Percentiles rank a stretch among this genome's conserved stretches.
Conservation (phyloP, 2,797 vertebrate species). For the Ctenopoma multispine region DNA sequence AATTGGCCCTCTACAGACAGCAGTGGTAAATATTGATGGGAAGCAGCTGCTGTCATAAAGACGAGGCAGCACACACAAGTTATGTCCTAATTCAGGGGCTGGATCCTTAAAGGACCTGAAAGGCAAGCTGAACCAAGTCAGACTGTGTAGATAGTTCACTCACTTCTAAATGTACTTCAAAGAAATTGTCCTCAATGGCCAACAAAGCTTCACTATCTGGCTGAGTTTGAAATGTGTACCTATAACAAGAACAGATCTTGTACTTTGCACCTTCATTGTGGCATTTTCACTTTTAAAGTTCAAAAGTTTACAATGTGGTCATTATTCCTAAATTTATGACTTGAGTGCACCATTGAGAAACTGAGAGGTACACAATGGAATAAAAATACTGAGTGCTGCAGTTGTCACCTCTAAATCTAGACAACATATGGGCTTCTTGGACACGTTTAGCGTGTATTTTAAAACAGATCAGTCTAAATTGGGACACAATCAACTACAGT, state of each 20-base stretch:
- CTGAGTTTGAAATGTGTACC: background rate
- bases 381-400: background rate
- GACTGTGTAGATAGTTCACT: slow-evolving; percentile 16
- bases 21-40: slow-evolving; percentile 75
- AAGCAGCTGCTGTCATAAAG: slow-evolving; percentile 55
- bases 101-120: slow-evolving; percentile 15
- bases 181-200: background rate
- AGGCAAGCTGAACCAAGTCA: slow-evolving; percentile 7
- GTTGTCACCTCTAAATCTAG: background rate
- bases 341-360: background rate
- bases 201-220: background rate
- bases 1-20: slow-evolving; percentile 9
- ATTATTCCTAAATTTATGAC: background rate
- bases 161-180: slow-evolving; percentile 2
- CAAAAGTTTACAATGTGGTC: background rate
- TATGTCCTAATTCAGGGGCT: slow-evolving; percentile 6
- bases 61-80: slow-evolving; percentile 6
- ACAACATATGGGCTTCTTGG: slow-evolving; percentile 1
- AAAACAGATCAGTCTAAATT: background rate
- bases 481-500: background rate
- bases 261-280: background rate
- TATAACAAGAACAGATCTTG: background rate
- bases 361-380: background rate
- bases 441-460: background rate
- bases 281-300: background rate